Percentiles rank a stretch among this genome's conserved stretches.
These are phyloP conservation scores for Ceratina calcarata DNA, from an alignment of 1,140 invertebrate genomes.

Conservation along the genomic window DNA sequence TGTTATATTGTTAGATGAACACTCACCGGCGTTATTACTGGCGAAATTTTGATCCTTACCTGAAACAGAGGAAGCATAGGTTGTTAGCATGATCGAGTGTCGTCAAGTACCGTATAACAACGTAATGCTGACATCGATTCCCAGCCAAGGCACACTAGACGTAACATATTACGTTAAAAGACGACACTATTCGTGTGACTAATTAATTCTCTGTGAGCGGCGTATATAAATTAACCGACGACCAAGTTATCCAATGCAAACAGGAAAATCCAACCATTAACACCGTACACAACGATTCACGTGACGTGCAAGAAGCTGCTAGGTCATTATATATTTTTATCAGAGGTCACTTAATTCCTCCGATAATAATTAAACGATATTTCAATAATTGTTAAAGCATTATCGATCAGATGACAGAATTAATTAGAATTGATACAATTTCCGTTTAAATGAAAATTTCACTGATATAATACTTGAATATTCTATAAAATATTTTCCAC, in stretches of 20 bases:
- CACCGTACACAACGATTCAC: not conserved
- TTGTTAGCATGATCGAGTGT: slow-evolving; percentile 49
- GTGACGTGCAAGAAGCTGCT: not conserved
- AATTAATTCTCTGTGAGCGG: slow-evolving; percentile 40
- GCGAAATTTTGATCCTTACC: slow-evolving; percentile 80
- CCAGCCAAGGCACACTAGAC: slow-evolving; percentile 25
- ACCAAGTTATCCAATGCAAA: slow-evolving; percentile 19
- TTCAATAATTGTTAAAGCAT: not conserved
- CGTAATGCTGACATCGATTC: slow-evolving; percentile 53
- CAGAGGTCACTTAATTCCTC: slow-evolving; percentile 8
- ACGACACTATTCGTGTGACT: slow-evolving; percentile 11
- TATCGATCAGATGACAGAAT: not conserved
- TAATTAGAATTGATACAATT: not conserved
- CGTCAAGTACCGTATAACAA: slow-evolving; percentile 23
- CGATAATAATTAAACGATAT: slow-evolving; percentile 23
- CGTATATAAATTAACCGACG: slow-evolving; percentile 44
- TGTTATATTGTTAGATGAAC: slow-evolving; percentile 71
- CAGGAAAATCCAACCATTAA: slow-evolving; percentile 30
- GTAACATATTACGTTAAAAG: slow-evolving; percentile 37
- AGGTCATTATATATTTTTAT: slow-evolving; percentile 28
- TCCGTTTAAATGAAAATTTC: too few species aligned
- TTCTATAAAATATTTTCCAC: too few species aligned
- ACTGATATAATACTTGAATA: too few species aligned
- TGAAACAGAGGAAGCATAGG: slow-evolving; percentile 70
- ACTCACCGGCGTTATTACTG: slow-evolving; percentile 80